A percentile compares a stretch with the other conserved stretches of the same genome.
phyloP scores from a whole-genome alignment of 1,140 invertebrate species.

The Drosophila busckii region DNA sequence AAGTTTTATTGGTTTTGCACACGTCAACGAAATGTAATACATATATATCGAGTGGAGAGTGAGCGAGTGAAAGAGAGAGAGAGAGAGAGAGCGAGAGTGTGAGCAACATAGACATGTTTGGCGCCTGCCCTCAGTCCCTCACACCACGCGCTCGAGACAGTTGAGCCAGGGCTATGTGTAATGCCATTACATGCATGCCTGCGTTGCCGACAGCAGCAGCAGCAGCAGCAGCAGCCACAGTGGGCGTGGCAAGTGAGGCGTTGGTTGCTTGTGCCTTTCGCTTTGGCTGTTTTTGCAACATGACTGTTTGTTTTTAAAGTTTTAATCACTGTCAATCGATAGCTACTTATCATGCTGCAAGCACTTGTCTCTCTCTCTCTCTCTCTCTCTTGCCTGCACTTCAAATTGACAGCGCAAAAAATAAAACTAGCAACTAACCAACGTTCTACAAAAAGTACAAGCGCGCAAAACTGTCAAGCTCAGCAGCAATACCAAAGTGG shows the following conservation, averaged over 20 bases:
- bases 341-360: slow-evolving; percentile 73
- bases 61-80: slow-evolving; percentile 1
- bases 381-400: slow-evolving; percentile 20
- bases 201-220: slow-evolving; percentile 8
- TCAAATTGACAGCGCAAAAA: slow-evolving; percentile 42
- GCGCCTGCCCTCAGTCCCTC: neutral
- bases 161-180: slow-evolving; percentile 30
- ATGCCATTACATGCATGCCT: slow-evolving; percentile 70
- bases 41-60: neutral
- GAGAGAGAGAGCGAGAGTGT: neutral
- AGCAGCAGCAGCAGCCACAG: slow-evolving; percentile 1
- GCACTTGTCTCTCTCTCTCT: slow-evolving; percentile 4
- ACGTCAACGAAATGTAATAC: slow-evolving; percentile 74
- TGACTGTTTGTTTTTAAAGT: slow-evolving; percentile 77
- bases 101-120: slow-evolving; percentile 10
- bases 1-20: slow-evolving; percentile 76
- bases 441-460: neutral
- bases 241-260: slow-evolving; percentile 17
- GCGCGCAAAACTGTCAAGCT: slow-evolving; percentile 60
- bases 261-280: too few relatives aligned
- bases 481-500: slow-evolving; percentile 6
- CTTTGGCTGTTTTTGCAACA: slow-evolving; percentile 69
- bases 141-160: neutral
- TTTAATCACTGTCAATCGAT: slow-evolving; percentile 76
- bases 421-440: slow-evolving; percentile 5